Evolutionary conservation across 2,888 invertebrate genomes (phyloP).

Genomic region (Synergus japonicus): DNA sequence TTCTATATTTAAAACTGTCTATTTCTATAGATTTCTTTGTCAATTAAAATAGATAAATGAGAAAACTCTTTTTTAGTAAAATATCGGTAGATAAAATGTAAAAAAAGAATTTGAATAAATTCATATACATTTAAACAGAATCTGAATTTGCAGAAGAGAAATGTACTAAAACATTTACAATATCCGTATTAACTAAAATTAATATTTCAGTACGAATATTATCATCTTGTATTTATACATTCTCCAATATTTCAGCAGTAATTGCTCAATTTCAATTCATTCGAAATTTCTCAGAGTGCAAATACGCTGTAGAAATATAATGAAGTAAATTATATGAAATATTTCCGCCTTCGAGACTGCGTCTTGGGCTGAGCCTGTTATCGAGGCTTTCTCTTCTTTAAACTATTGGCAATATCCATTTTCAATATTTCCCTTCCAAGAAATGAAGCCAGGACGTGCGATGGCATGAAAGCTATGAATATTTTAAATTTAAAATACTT

Average conservation of each 20-base stretch:
- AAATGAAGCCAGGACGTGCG: conserved; percentile 42
- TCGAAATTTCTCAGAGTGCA: neutral
- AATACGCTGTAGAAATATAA: conserved; percentile 21
- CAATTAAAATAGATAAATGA: too few relatives aligned
- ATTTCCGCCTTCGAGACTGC: conserved; percentile 20
- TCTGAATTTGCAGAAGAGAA: neutral
- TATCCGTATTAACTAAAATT: neutral
- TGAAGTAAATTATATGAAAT: conserved; percentile 27
- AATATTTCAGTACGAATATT: neutral
- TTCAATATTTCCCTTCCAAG: conserved; percentile 48
- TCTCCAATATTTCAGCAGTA: neutral
- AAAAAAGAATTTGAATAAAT: too few relatives aligned
- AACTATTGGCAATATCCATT: conserved; percentile 50
- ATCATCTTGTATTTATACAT: too few relatives aligned
- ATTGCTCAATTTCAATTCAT: neutral
- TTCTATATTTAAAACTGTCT: too few relatives aligned
- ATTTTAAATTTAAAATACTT: conserved; percentile 48
- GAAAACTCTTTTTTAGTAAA: too few relatives aligned
- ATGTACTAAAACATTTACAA: neutral
- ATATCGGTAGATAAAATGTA: too few relatives aligned
- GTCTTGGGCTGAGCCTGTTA: conserved; percentile 29
- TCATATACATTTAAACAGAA: too few relatives aligned
- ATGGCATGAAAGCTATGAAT: conserved; percentile 46
- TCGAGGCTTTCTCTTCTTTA: conserved; percentile 42
- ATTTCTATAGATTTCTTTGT: too few relatives aligned